phyloP scores from a whole-genome alignment of 2,113 vertebrate genomes.

The Panthera uncia region DNA sequence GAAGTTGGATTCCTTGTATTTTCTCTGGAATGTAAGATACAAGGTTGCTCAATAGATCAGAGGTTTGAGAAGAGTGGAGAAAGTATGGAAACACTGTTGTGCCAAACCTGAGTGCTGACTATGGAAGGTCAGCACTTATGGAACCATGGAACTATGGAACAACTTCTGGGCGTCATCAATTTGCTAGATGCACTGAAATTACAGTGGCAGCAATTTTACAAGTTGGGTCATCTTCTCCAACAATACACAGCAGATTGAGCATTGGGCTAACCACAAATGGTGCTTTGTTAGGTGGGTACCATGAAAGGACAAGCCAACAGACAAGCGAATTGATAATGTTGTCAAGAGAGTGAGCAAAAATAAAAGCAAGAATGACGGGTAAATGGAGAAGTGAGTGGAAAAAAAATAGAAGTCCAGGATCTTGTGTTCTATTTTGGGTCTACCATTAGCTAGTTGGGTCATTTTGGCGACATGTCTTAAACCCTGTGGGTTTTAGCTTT shows the following conservation, averaged over 20 bases:
- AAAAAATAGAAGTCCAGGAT: not conserved
- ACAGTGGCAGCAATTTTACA: not conserved
- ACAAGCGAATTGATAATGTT: not conserved
- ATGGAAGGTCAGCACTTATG: not conserved
- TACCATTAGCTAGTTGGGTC: not conserved
- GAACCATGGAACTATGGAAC: not conserved
- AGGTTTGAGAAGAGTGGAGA: not conserved
- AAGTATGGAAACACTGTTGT: not conserved
- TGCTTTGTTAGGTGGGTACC: not conserved
- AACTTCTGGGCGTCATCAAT: not conserved
- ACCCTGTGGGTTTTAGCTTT: not conserved
- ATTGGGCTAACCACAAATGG: not conserved
- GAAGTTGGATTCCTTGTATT: not conserved
- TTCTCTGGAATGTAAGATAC: not conserved
- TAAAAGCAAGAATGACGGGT: not conserved
- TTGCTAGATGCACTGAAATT: not conserved
- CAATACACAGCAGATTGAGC: not conserved
- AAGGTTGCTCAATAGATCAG: not conserved
- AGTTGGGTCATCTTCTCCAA: not conserved
- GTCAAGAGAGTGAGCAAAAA: not conserved
- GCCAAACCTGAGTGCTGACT: not conserved
- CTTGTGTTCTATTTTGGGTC: not conserved
- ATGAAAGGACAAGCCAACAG: fast-evolving
- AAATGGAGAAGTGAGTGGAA: not conserved
- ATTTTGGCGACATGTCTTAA: not conserved